phyloP scores from a whole-genome alignment of 2,888 invertebrate species.

The Caenorhabditis plicata region DNA sequence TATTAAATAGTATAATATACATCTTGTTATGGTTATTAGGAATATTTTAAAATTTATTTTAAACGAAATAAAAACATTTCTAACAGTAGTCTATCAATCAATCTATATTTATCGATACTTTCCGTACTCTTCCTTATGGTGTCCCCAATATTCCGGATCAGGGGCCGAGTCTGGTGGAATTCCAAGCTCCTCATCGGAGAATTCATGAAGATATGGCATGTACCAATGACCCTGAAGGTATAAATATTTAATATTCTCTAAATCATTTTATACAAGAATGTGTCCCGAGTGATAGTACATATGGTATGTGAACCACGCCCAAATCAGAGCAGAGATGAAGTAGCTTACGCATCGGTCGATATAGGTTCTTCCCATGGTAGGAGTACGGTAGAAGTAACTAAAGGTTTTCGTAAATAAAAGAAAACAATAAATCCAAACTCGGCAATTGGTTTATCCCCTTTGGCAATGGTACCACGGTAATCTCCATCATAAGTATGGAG shows the following conservation, averaged over 20 bases:
- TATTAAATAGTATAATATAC: constrained; percentile 5
- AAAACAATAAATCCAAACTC: constrained; percentile 34
- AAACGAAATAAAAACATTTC: constrained; percentile 10
- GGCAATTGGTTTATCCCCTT: constrained; percentile 56
- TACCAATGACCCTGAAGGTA: constrained; percentile 61
- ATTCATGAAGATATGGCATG: constrained; percentile 61
- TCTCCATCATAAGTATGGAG: constrained; percentile 56
- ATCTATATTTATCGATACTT: constrained; percentile 51
- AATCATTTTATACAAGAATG: constrained; percentile 34
- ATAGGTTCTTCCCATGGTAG: constrained; percentile 54
- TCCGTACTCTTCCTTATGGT: constrained; percentile 54
- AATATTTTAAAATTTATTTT: not conserved
- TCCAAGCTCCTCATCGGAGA: constrained; percentile 64
- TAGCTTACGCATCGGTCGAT: constrained; percentile 53
- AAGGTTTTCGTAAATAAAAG: constrained; percentile 3
- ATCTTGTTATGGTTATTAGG: not conserved
- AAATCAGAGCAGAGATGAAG: constrained; percentile 51
- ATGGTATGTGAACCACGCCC: constrained; percentile 62
- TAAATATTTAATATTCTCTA: not conserved
- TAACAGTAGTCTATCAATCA: constrained; percentile 9
- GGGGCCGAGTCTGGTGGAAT: constrained; percentile 60
- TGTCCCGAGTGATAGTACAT: constrained; percentile 62
- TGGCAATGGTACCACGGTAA: constrained; percentile 48
- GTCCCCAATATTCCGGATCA: constrained; percentile 65
- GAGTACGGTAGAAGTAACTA: constrained; percentile 58